phyloP scores from a whole-genome alignment of 2,888 invertebrate species.

The Elegia similella region DNA sequence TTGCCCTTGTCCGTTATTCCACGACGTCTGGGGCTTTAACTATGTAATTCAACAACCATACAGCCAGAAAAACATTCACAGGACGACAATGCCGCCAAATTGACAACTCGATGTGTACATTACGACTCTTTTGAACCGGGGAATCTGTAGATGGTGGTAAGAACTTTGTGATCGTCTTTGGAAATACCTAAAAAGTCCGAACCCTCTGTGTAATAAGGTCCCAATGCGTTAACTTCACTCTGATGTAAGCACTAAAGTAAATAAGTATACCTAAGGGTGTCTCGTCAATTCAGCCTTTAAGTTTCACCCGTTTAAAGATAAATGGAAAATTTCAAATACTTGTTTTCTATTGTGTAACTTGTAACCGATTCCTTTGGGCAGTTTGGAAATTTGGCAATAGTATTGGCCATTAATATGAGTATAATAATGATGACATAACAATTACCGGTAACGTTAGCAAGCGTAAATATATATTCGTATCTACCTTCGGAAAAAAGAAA shows the following conservation, averaged over 20 bases:
- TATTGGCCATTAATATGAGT: too few relatives aligned
- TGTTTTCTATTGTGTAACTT: neutral
- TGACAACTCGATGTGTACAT: too few relatives aligned
- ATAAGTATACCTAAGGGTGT: conserved; percentile 35
- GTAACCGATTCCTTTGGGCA: neutral
- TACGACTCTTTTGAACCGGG: too few relatives aligned
- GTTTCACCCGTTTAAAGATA: neutral
- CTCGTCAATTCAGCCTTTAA: conserved; percentile 24
- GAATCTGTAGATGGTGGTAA: conserved; percentile 3
- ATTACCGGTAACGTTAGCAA: too few relatives aligned
- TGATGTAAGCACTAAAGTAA: conserved; percentile 60
- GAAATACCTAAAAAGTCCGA: conserved; percentile 50
- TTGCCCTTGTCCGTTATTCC: too few relatives aligned
- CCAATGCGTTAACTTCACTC: conserved; percentile 60
- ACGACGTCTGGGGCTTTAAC: too few relatives aligned
- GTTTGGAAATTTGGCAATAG: neutral
- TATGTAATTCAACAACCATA: too few relatives aligned
- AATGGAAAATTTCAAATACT: neutral
- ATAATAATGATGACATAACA: too few relatives aligned
- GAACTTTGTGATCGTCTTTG: conserved; percentile 54
- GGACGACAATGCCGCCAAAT: too few relatives aligned
- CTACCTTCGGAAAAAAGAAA: too few relatives aligned
- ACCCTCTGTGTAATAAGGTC: conserved; percentile 62
- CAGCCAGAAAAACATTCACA: too few relatives aligned
- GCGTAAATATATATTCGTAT: too few relatives aligned